A percentile compares a stretch with the other conserved stretches of the same genome.
These are phyloP conservation scores for Willowsia nigromaculata DNA, from an alignment of 2,888 invertebrate species.

Conservation along the genomic window DNA sequence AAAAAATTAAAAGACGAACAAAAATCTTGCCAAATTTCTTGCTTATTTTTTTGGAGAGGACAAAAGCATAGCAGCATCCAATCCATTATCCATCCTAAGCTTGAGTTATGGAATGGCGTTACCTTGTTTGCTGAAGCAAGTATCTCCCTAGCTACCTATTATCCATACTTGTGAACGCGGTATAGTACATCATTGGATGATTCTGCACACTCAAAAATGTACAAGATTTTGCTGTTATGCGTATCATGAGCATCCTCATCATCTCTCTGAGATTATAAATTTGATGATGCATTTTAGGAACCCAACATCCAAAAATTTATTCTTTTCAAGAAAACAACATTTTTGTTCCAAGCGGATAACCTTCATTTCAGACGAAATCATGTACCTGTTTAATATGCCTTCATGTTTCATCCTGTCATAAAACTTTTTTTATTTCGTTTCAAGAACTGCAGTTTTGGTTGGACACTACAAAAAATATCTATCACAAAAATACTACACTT, in stretches of 20 bases:
- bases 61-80: not conserved
- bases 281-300: constrained; percentile 7
- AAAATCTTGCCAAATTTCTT: constrained; percentile 2
- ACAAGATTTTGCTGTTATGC: not conserved
- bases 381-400: constrained; percentile 26
- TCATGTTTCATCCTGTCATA: constrained; percentile 17
- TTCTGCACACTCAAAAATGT: no score
- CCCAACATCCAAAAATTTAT: not conserved
- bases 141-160: not conserved
- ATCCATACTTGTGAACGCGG: not conserved
- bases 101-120: not conserved
- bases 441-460: not conserved
- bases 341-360: constrained; percentile 37
- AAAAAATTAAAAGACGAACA: not conserved
- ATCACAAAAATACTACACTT: not conserved
- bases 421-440: not conserved
- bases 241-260: not conserved
- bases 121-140: constrained; percentile 3
- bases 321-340: constrained; percentile 26
- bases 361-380: not conserved
- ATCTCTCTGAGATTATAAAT: not conserved
- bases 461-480: not conserved
- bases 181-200: not conserved
- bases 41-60: not conserved
- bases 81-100: no score